Conservation (phyloP, 1,140 invertebrate genomes). For the Meloidogyne exigua region DNA sequence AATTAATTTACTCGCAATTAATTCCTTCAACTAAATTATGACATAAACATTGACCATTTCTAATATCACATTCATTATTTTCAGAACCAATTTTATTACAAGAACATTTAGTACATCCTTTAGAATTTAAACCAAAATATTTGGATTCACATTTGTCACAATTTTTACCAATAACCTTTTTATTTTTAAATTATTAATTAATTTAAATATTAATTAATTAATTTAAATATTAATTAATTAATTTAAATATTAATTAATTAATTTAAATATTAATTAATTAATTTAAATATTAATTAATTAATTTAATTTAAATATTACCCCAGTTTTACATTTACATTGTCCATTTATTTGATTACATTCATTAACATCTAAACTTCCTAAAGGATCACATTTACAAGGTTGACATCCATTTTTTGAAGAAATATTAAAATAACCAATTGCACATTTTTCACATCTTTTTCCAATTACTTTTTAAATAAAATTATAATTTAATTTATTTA, state of each 20-base stretch:
- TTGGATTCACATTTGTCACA: constrained; percentile 81
- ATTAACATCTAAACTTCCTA: constrained; percentile 75
- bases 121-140: constrained; percentile 78
- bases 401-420: constrained; percentile 72
- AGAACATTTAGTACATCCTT: constrained; percentile 64
- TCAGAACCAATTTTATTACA: constrained; percentile 54
- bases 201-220: constrained; percentile 2
- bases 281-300: constrained; percentile 2
- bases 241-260: constrained; percentile 62
- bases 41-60: constrained; percentile 74
- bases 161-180: constrained; percentile 69
- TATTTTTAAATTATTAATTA: no score
- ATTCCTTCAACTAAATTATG: constrained; percentile 90
- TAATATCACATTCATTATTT: constrained; percentile 51
- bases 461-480: constrained; percentile 1
- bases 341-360: constrained; percentile 79
- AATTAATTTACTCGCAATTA: constrained; percentile 71
- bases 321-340: constrained; percentile 75
- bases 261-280: constrained; percentile 6
- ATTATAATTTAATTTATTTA: background rate
- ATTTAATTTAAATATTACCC: constrained; percentile 69
- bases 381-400: constrained; percentile 79
- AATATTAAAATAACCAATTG: constrained; percentile 75
- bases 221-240: no score
- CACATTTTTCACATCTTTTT: constrained; percentile 29